Base-by-base conservation (phyloP, 2,797 vertebrate species). In the Hyperoplus immaculatus region DNA sequence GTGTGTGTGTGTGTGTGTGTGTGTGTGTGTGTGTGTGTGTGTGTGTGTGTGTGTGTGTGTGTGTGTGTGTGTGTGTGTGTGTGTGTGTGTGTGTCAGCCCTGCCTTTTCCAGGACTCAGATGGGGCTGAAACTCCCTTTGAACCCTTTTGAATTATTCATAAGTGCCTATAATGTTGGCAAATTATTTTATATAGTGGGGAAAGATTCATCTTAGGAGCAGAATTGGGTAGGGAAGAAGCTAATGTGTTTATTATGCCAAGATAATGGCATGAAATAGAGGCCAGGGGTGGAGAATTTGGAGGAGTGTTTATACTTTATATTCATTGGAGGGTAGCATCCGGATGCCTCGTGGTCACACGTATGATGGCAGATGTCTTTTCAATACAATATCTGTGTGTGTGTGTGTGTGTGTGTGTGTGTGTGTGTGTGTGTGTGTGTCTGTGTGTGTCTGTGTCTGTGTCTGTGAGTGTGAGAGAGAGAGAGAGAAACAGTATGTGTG, bases 191-290 rank as follows among this genome's bases (percentile, higher is more conserved):
- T 94, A 93, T 92, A 91, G 93, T 90, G 77, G 77, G 90, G 91
- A 92, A 93, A 94, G 93, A 94, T 95, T 94, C 92, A 93, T 95
- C 93, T 95, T 92, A 85, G 82, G 88, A 88, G 87, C 90, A 82
- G 88, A 91, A 92, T 93, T 90, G 89, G 93, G 88, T 79, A 88
- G 88, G 83, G 90, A 29, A 87, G 91, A 90, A 85, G 90, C 90
- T 93, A 95, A 96, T 94, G 92, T 94, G 92, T 95, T 95, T 95
- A 96, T 95, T 95, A 95, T 95, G 92, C 95, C 88, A 88, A 93
- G 93, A 94, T 95, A 95, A 95, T 94, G 88, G 90, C 88, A 85
- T 91, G 93, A 95, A 94, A 94, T 94, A 91, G 90, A 92, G 93
- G 91, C 91, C 92, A 94, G 86, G 85, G 92, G 92, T 93, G 90